Evolutionary conservation across 2,888 invertebrate species (phyloP).

Genomic region (Parapristionchus giblindavisi): DNA sequence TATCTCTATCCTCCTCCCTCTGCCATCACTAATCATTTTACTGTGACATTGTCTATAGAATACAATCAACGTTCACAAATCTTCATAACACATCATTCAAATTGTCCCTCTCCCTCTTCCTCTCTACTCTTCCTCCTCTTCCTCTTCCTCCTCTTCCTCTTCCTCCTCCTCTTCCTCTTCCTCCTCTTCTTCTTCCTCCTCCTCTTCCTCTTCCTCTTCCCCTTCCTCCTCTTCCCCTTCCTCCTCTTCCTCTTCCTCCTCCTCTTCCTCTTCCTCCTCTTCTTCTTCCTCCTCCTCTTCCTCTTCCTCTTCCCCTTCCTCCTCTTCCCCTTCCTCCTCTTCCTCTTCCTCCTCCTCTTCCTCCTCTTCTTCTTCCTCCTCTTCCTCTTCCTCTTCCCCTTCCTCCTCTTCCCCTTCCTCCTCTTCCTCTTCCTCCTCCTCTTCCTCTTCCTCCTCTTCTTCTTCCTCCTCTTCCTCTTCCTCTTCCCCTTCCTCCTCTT

Average conservation of each 20-base stretch:
- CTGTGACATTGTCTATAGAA: too few species aligned
- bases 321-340: background rate
- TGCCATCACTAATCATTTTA: too few species aligned
- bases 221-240: background rate
- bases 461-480: background rate
- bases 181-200: background rate
- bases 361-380: constrained; percentile 5
- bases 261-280: background rate
- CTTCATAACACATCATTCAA: too few species aligned
- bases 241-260: background rate
- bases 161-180: background rate
- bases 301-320: background rate
- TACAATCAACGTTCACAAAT: too few species aligned
- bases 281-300: constrained; percentile 13
- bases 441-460: background rate
- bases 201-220: background rate
- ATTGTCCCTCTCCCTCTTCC: too few species aligned
- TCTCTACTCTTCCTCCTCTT: background rate
- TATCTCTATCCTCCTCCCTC: too few species aligned
- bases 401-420: background rate
- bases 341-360: constrained; percentile 20
- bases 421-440: background rate
- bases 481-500: constrained; percentile 12
- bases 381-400: background rate
- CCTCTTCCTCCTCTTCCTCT: background rate